Conservation (phyloP, 2,888 invertebrate genomes). For the Cistogaster globosa region DNA sequence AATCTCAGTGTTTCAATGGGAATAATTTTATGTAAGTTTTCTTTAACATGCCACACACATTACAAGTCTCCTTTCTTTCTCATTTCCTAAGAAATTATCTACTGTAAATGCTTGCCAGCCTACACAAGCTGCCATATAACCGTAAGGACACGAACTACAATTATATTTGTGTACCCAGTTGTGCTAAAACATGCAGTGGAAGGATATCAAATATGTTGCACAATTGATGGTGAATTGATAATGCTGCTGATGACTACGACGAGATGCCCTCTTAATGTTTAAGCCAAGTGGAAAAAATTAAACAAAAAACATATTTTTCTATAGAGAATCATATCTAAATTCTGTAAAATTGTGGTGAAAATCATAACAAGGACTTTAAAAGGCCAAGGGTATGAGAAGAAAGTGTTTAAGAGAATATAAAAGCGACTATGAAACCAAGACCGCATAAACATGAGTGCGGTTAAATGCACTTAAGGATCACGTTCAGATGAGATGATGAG, state of each 20-base stretch:
- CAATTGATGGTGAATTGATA: conserved; percentile 23
- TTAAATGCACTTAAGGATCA: conserved; percentile 64
- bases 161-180: conserved; percentile 18
- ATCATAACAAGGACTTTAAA: conserved; percentile 47
- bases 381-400: conserved; percentile 23
- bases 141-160: conserved; percentile 24
- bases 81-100: conserved; percentile 30
- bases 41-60: neutral
- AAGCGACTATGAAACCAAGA: conserved; percentile 64
- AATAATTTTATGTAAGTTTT: neutral
- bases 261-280: conserved; percentile 64
- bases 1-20: neutral
- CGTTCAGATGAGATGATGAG: neutral
- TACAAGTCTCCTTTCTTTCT: conserved; percentile 2
- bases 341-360: conserved; percentile 50
- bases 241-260: conserved; percentile 24
- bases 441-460: conserved; percentile 69
- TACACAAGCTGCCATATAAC: conserved; percentile 41
- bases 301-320: conserved; percentile 37
- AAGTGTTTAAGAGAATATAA: conserved; percentile 15
- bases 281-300: conserved; percentile 64
- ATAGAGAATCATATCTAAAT: conserved; percentile 39
- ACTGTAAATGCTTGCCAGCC: conserved; percentile 7
- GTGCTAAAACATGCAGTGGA: conserved; percentile 1
- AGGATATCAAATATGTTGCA: conserved; percentile 4